Percentiles rank a stretch among this genome's conserved stretches.
These are phyloP conservation scores for Scaptomyza reducta DNA, from an alignment of 2,888 invertebrate species.

Conservation along the genomic window DNA sequence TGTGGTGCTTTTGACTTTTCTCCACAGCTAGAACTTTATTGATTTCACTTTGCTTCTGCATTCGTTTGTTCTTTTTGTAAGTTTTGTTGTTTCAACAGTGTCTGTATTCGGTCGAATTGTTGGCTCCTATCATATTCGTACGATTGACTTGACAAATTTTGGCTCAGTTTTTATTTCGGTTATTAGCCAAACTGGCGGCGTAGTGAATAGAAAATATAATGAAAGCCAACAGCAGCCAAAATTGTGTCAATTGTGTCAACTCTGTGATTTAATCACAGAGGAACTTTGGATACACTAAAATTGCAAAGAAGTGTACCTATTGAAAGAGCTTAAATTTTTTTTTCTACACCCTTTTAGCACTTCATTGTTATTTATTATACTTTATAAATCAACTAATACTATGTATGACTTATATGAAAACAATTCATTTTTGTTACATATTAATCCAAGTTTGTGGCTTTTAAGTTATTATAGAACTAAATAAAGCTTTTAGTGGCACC, in stretches of 20 bases:
- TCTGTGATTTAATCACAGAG: not conserved
- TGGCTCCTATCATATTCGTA: constrained; percentile 23
- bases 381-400: not conserved
- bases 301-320: not conserved
- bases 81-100: constrained; percentile 14
- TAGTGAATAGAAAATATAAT: constrained; percentile 49
- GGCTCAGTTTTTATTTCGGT: constrained; percentile 57
- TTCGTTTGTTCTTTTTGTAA: constrained; percentile 9
- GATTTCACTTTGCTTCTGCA: constrained; percentile 37
- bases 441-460: not conserved
- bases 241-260: constrained; percentile 47
- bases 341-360: not conserved
- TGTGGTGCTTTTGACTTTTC: constrained; percentile 45
- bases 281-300: constrained; percentile 28
- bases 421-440: not conserved
- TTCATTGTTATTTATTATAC: not conserved
- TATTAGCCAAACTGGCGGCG: constrained; percentile 68
- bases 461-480: not conserved
- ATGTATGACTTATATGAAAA: not conserved
- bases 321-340: not conserved
- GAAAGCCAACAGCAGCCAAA: constrained; percentile 6
- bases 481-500: not conserved
- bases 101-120: constrained; percentile 6
- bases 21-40: constrained; percentile 35
- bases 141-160: constrained; percentile 41